Evolutionary conservation across 2,797 vertebrate genomes (phyloP), one percentile per base, ranked within the genome.

Genomic region (Coregonus ussuriensis): DNA sequence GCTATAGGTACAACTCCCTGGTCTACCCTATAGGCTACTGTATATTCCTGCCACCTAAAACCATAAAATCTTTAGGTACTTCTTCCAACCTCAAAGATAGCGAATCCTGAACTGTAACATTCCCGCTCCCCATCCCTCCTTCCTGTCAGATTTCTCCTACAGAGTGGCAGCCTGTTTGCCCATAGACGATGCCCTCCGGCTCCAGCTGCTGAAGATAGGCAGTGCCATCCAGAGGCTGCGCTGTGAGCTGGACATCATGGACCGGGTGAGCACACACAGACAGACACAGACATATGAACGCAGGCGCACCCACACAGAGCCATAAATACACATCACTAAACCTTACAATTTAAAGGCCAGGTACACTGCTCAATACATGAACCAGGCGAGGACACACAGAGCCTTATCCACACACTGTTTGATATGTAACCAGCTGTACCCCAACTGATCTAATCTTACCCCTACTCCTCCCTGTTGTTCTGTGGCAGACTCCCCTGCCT

Each of bases 201-300:
- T 99, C 59, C 97, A 99, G 90, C 90, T 99, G 81, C 95, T 99
- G 52, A 94, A 98, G 89, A 98, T 99, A 3, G 97, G 97, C 69
- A 99, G 98, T 29, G 97, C 98, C 76, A 96, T 99, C 80, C 98
- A 99, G 89, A 94, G 98, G 77, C 95, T 99, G 1, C 97, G 98
- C 72, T 99, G 97, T 85, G 98, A 99, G 82, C 81, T 99, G 21
- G 98, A 99, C 86, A 99, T 99, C 81, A 99, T 99, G 97, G 97
- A 98, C 91, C 95, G 95, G 91, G 98, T 99, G 89, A 93, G 95
- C 35, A 37, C 35, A 37, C 35, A 37, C 35, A 37, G 35, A 88
- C 25, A 9, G 7, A 18, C 59, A 59, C 15, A 25, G 21, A 67
- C 65, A 67, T 21, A 11, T 5, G n/a, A 1, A 33, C 31, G 31